Conservation (phyloP, 1,140 invertebrate species). For the Coelopa frigida region DNA sequence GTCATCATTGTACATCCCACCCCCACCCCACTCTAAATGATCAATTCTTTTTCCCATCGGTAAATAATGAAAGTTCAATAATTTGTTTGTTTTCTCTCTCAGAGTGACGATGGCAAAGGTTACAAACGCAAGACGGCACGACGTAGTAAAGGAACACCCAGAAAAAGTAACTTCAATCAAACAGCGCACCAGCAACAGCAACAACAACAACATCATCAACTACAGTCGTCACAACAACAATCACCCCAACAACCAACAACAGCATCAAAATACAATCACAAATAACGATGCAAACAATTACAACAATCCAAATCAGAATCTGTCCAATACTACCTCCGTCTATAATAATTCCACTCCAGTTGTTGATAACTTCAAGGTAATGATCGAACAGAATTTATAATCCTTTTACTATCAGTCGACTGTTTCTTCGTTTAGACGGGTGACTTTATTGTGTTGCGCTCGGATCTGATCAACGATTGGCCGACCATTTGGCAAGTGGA, state of each 20-base stretch:
- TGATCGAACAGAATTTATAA: neutral
- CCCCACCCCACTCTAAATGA: no score
- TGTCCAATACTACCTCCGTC: slow-evolving; percentile 24
- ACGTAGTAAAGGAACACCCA: slow-evolving; percentile 35
- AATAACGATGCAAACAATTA: slow-evolving; percentile 7
- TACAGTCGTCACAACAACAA: slow-evolving; percentile 14
- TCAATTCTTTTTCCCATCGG: neutral
- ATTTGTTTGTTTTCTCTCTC: slow-evolving; percentile 3
- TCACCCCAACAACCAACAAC: slow-evolving; percentile 10
- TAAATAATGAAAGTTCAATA: neutral
- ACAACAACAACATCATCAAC: slow-evolving; percentile 22
- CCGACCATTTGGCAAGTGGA: slow-evolving; percentile 81
- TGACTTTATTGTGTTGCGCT: slow-evolving; percentile 75
- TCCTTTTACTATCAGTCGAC: slow-evolving; percentile 4
- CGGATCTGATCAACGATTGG: slow-evolving; percentile 66
- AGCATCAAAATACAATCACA: slow-evolving; percentile 9
- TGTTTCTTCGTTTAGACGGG: slow-evolving; percentile 56
- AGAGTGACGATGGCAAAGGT: slow-evolving; percentile 38
- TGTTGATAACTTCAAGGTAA: slow-evolving; percentile 40
- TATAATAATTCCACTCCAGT: slow-evolving; percentile 16
- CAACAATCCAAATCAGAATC: slow-evolving; percentile 32
- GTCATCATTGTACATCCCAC: no score
- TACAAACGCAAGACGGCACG: slow-evolving; percentile 34
- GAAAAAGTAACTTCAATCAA: slow-evolving; percentile 32
- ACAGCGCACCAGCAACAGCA: slow-evolving; percentile 17